Base-by-base conservation (phyloP, 2,888 invertebrate species). In the Tipula helvola region DNA sequence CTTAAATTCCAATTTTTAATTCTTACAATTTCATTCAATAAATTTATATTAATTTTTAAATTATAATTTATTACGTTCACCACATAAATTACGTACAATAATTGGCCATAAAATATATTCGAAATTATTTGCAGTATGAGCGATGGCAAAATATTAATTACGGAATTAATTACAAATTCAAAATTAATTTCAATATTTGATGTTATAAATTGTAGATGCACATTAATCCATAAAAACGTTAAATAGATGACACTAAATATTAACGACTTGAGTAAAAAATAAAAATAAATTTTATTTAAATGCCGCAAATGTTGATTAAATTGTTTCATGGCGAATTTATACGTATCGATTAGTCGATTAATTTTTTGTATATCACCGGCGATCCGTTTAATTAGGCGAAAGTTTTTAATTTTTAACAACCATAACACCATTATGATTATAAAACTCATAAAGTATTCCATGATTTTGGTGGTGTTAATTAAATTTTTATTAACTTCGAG, bases 51-150 rank as follows among this genome's bases (percentile, higher is more conserved):
- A 36, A 13, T 47, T 86, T 44, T 86, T 86, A 86, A 86, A 28
- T 44, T 86, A 18, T 86, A 36, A 44, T 86, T 86, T 10, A 86
- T 18, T 44, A 86, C 18, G 47, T 86, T 86, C 5, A 44, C 1
- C 2, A 36, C 42, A 86, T 44, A 86, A 44, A 44, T 44, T 44
- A 44, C 28, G 36, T 47, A 86, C 28, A 86, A 44, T 13, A 44
- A 12, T 44, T 44, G 18, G 36, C 86, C 86, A 36, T 86, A 86
- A 44, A 86, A 86, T 86, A 44, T 44, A 47, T 86, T 86, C n/a
- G 86, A 86, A 44, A 86, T 86, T 18, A 86, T 86, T 12, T 36
- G 36, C 2, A 86, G 28, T 0, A 42, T 12, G 8, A 86, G 12
- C 13, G 47, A 13, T 13, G 86, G 86, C 5, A 44, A 13, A 47